Evolutionary conservation across 2,888 invertebrate genomes (phyloP).

Genomic region (Lithodes maja): DNA sequence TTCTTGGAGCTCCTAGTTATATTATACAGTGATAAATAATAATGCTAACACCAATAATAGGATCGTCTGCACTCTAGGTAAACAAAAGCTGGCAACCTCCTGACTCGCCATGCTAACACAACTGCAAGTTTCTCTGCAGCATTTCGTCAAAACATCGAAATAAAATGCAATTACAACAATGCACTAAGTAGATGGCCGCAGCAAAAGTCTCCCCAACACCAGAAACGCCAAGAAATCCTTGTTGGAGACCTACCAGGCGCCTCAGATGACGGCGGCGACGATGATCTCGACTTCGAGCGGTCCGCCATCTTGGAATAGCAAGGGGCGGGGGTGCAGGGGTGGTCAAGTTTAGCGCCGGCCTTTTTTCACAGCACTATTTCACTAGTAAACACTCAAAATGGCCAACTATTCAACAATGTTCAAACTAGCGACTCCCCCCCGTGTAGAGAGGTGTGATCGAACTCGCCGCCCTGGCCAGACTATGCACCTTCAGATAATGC

Average conservation of each 20-base stretch:
- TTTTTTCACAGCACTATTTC: not conserved
- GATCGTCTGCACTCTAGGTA: not conserved
- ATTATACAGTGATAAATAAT: no score
- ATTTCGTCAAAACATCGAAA: not conserved
- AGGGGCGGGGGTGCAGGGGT: not conserved
- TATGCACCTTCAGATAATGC: conserved; percentile 60
- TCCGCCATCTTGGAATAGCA: conserved; percentile 45
- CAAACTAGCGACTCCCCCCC: conserved; percentile 3
- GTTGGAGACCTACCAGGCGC: conserved; percentile 26
- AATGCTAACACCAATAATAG: no score
- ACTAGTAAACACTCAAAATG: not conserved
- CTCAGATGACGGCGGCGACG: conserved; percentile 29
- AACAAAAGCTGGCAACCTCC: not conserved
- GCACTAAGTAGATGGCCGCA: not conserved
- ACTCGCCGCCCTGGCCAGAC: conserved; percentile 52
- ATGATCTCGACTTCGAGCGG: conserved; percentile 45
- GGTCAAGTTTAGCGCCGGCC: not conserved
- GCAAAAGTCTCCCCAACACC: not conserved
- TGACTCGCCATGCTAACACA: not conserved
- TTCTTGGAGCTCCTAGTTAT: no score
- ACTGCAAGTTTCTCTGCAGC: not conserved
- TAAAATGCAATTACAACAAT: not conserved
- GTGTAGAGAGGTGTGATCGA: conserved; percentile 47
- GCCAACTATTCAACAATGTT: not conserved
- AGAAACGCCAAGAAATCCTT: not conserved